Conservation (phyloP, 2,888 invertebrate species). For the Schizotus pectinicornis region DNA sequence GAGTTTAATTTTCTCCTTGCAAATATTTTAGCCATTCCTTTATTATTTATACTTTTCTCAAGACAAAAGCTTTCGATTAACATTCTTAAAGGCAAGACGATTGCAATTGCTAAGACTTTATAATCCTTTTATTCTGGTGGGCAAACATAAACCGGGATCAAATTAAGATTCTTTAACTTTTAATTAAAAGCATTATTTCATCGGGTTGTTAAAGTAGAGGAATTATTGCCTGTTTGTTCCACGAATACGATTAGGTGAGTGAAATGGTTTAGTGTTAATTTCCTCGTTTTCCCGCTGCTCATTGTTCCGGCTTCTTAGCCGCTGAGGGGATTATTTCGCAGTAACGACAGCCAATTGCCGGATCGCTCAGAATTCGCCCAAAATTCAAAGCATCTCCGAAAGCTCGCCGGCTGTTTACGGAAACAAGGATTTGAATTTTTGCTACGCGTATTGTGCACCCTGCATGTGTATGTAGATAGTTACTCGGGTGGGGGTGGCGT, state of each 20-base stretch:
- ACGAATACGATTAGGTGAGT: conserved; percentile 44
- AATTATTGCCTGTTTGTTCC: conserved; percentile 46
- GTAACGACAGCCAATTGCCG: conserved; percentile 22
- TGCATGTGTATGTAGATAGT: too few species aligned
- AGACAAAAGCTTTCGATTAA: conserved; percentile 47
- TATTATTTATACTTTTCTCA: conserved; percentile 39
- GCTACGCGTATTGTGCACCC: too few species aligned
- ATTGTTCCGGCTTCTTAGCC: conserved; percentile 31
- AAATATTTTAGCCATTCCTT: conserved; percentile 37
- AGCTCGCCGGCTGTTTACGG: neutral
- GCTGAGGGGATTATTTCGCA: conserved; percentile 24
- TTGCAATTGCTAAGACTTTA: conserved; percentile 44
- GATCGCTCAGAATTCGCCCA: neutral
- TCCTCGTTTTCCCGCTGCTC: conserved; percentile 39
- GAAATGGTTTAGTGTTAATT: conserved; percentile 44
- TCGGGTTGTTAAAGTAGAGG: conserved; percentile 45
- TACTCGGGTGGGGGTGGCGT: neutral
- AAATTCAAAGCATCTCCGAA: neutral
- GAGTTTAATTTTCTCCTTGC: conserved; percentile 28
- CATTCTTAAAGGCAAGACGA: conserved; percentile 40
- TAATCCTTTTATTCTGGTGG: conserved; percentile 49
- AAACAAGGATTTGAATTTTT: neutral
- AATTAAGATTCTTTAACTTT: conserved; percentile 54
- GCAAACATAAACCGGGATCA: conserved; percentile 51
- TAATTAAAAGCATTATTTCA: conserved; percentile 54